Evolutionary conservation across 2,113 vertebrate species (phyloP), one percentile per base, ranked within the genome.

Genomic region (Trichechus manatus): DNA sequence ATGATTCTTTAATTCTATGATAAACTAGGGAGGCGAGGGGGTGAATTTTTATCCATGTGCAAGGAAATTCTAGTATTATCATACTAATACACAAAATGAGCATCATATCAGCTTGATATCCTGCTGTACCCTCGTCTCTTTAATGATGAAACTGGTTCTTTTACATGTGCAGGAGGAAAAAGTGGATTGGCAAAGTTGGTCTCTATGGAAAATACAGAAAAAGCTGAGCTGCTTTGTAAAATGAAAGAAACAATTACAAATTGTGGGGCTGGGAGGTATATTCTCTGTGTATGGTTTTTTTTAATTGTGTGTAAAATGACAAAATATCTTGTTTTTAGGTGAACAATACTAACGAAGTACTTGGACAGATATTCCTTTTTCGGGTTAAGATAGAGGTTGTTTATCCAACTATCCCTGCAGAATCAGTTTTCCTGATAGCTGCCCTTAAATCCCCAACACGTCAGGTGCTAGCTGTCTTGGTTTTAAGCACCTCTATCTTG

Each of bases 191-290:
- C 7, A 63, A 91, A 85, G 10, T 75, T 74, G 66, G 36, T 59
- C 39, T 86, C 25, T 42, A 80, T 33, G 63, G 63, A 82, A 92
- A 91, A 29, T 31, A 56, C 23, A 81, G 72, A 68, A 81, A 89
- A 81, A 14, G 11, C 44, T 91, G 20, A 92, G 22, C 3, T 77
- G 2, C 47, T 86, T 56, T 39, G 17, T 25, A 78, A 53, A 80
- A 90, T 59, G 25, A 92, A 95, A 93, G 22, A 39, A 93, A 61
- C 10, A 83, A 91, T 44, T n/a, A 44, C n/a, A 91, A 72, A 70
- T 64, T 53, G 91, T 53, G 1, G 14, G 10, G 15, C 68, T 93
- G 2, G 0, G 5, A 79, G 61, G n/a, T 33, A 68, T 9, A 11
- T 33, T 82, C 56, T 89, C 29, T 70, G 6, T 6, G 15, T 33